Percentiles rank a stretch among this genome's conserved stretches.
Conservation (phyloP, 2,888 invertebrate genomes). For the Uloborus plumipes region DNA sequence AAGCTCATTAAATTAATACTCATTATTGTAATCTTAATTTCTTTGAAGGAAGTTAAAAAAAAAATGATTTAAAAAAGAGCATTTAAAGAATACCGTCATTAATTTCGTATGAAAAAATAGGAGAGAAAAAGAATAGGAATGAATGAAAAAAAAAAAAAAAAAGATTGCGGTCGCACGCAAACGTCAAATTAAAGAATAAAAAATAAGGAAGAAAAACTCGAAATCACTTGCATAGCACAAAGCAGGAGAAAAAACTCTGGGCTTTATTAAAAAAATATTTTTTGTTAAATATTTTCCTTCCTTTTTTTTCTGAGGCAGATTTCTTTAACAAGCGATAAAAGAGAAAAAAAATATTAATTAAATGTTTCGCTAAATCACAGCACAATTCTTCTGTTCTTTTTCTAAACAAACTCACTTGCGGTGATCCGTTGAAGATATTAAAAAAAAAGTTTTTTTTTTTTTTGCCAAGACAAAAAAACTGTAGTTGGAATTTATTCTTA, state of each 20-base stretch:
- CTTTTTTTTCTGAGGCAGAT: conserved; percentile 9
- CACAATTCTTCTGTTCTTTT: conserved; percentile 28
- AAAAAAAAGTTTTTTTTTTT: conserved; percentile 26
- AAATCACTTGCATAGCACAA: conserved; percentile 1
- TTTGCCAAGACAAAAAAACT: conserved; percentile 1
- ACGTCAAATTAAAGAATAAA: conserved; percentile 13
- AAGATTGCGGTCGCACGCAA: conserved; percentile 43
- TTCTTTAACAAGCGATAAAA: conserved; percentile 39
- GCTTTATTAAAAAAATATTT: conserved; percentile 37
- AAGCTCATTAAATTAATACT: conserved; percentile 64
- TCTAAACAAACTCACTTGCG: conserved; percentile 33
- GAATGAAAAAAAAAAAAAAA: conserved; percentile 12
- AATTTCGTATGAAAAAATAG: conserved; percentile 33
- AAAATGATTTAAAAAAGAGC: conserved; percentile 22
- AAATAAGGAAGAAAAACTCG: conserved; percentile 16
- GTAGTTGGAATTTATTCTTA: conserved; percentile 3
- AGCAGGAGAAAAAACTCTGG: conserved; percentile 4
- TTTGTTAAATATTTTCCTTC: conserved; percentile 42
- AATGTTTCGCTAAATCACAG: conserved; percentile 63
- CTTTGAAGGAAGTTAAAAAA: conserved; percentile 48
- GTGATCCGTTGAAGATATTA: conserved; percentile 14
- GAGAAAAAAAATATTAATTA: conserved; percentile 53
- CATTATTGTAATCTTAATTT: conserved; percentile 64
- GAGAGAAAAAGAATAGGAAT: too few species aligned
- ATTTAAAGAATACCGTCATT: conserved; percentile 53